These are phyloP conservation scores for Pocillopora meandrina DNA, from an alignment of 92 coral and sea anemone species.

Conservation along the genomic window DNA sequence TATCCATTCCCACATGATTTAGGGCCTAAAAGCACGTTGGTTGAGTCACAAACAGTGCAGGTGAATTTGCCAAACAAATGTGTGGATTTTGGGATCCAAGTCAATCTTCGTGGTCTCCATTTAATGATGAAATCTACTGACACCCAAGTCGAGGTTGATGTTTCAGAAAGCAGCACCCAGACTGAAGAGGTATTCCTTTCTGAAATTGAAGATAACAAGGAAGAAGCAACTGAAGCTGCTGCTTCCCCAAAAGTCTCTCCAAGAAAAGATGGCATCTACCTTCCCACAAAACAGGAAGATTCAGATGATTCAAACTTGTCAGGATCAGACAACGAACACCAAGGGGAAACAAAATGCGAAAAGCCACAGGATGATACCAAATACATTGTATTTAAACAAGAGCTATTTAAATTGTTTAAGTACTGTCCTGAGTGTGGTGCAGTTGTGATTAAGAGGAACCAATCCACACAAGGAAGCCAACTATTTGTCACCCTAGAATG, in stretches of 20 bases:
- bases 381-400: too few species aligned
- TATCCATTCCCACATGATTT: too few species aligned
- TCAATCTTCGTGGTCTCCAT: neutral
- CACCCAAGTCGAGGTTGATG: neutral
- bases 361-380: too few species aligned
- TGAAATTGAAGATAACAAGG: neutral
- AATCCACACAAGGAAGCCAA: too few species aligned
- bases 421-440: too few species aligned
- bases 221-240: neutral
- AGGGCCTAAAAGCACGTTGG: neutral
- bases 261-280: neutral
- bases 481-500: too few species aligned
- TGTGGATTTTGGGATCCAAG: neutral
- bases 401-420: too few species aligned
- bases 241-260: neutral
- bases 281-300: neutral
- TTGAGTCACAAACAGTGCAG: neutral
- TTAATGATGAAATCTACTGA: neutral
- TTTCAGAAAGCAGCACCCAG: neutral
- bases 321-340: too few species aligned
- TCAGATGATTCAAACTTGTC: too few species aligned
- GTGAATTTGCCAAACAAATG: neutral
- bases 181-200: neutral
- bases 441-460: too few species aligned
- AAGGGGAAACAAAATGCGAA: too few species aligned